Evolutionary conservation across 2,797 vertebrate species (phyloP).

Genomic region (Anguilla obscura): DNA sequence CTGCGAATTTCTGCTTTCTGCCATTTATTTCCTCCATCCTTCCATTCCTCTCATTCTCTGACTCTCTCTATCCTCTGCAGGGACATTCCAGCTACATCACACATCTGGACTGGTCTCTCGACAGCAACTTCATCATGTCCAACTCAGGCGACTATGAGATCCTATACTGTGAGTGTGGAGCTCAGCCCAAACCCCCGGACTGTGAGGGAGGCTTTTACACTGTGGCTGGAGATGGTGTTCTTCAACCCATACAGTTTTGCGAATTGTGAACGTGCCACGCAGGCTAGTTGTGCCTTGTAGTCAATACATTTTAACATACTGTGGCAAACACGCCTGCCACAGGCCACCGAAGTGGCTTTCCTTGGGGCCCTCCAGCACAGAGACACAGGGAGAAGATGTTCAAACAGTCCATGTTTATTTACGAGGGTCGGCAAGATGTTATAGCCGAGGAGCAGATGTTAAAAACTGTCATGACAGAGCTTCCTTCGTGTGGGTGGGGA

Average conservation of each 20-base stretch:
- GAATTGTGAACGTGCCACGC: neutral
- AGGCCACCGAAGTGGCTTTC: too few species aligned
- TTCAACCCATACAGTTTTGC: neutral
- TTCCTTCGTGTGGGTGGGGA: too few species aligned
- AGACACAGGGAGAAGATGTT: too few species aligned
- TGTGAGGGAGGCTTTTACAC: neutral
- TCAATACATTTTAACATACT: neutral
- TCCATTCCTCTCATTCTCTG: neutral
- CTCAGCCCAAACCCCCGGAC: neutral
- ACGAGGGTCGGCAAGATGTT: too few species aligned
- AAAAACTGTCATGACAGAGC: too few species aligned
- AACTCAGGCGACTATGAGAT: constrained; percentile 99
- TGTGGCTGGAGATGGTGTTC: neutral
- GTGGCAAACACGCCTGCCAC: too few species aligned
- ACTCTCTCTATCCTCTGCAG: constrained; percentile 58
- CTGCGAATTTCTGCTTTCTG: neutral
- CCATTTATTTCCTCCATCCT: neutral
- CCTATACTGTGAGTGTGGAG: constrained; percentile 89
- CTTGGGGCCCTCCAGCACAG: too few species aligned
- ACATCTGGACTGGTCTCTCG: constrained; percentile 97
- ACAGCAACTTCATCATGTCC: constrained; percentile 97
- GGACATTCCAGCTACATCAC: constrained; percentile 99
- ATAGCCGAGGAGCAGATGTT: too few species aligned
- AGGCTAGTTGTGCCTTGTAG: neutral
- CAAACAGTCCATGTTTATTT: too few species aligned